Conservation (phyloP, 2,888 invertebrate genomes). For the Conomelus anceps region DNA sequence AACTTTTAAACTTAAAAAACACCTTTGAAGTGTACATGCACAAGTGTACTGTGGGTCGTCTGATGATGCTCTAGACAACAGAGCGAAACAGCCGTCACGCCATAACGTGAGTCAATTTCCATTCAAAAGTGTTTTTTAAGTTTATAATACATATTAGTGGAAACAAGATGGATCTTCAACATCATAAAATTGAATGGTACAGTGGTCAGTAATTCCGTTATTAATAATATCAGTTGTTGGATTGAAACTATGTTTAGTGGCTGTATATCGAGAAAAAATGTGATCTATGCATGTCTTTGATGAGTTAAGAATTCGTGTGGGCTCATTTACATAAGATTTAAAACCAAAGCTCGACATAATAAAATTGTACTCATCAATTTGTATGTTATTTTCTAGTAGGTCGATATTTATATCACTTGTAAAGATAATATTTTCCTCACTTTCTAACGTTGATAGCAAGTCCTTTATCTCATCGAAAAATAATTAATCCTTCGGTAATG, state of each 20-base stretch:
- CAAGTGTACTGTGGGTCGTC: no score
- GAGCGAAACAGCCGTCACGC: no score
- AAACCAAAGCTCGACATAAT: background rate
- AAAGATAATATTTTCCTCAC: background rate
- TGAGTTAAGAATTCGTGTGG: background rate
- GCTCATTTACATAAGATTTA: background rate
- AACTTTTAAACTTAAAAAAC: no score
- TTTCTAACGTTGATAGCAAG: background rate
- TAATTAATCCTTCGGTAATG: background rate
- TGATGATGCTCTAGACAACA: no score
- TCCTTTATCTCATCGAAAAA: background rate
- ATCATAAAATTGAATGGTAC: no score
- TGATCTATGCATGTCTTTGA: background rate
- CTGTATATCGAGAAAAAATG: background rate
- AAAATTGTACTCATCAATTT: background rate
- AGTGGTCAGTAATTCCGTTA: background rate
- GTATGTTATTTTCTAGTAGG: background rate
- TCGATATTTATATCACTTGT: background rate
- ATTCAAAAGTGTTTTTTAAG: no score
- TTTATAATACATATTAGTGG: no score
- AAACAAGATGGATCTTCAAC: no score
- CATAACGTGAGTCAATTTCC: no score
- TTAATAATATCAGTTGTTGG: background rate
- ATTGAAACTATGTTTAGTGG: background rate
- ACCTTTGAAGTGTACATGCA: no score